Conservation (phyloP, 1,140 invertebrate genomes). For the Eupristina koningsbergeri region DNA sequence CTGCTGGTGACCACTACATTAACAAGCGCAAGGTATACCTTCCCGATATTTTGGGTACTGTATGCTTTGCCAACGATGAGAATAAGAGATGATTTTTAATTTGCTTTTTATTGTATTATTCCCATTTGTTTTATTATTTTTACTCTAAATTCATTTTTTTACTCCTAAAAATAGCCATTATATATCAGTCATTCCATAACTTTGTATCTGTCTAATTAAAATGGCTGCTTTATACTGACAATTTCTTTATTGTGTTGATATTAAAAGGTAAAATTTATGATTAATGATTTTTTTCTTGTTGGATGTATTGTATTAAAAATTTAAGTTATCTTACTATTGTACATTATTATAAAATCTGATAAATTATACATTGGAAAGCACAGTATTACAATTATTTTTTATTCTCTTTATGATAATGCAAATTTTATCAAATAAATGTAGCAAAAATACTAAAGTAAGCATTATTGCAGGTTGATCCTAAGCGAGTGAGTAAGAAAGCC, state of each 20-base stretch:
- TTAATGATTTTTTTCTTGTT: too few relatives aligned
- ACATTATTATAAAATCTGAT: too few relatives aligned
- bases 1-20: constrained; percentile 76
- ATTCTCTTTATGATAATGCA: neutral
- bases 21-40: constrained; percentile 76
- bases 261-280: too few relatives aligned
- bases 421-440: neutral
- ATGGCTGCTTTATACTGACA: too few relatives aligned
- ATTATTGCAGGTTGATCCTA: constrained; percentile 75
- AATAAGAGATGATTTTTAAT: constrained; percentile 12
- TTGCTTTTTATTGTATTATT: neutral
- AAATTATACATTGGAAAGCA: neutral
- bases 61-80: neutral
- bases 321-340: too few relatives aligned
- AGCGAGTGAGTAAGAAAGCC: constrained; percentile 77
- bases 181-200: too few relatives aligned
- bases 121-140: neutral
- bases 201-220: too few relatives aligned
- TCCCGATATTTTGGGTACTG: neutral
- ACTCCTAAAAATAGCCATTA: too few relatives aligned
- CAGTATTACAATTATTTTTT: neutral
- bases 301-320: too few relatives aligned
- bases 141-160: too few relatives aligned
- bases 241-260: too few relatives aligned
- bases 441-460: neutral